Conservation (phyloP, 2,113 vertebrate genomes). For the Vidua macroura region DNA sequence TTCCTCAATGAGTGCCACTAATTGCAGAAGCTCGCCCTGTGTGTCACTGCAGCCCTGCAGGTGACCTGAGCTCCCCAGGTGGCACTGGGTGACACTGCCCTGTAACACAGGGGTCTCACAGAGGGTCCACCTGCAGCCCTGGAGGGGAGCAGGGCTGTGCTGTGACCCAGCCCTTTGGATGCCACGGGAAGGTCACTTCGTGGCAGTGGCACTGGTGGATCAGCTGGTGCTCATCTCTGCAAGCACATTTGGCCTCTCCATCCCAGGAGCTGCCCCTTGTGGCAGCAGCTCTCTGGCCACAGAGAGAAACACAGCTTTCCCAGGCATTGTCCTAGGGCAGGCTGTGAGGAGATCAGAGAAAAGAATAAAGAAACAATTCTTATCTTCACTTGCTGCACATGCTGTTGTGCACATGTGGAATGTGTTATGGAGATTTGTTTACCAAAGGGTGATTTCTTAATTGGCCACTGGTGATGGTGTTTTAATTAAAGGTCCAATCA, state of each 20-base stretch:
- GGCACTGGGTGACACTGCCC: neutral
- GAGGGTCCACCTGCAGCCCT: neutral
- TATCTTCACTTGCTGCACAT: neutral
- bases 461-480: neutral
- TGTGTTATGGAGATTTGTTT: neutral
- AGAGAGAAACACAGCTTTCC: too few relatives aligned
- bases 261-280: neutral
- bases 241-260: neutral
- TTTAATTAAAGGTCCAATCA: neutral
- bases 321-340: too few relatives aligned
- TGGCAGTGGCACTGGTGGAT: neutral
- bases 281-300: neutral
- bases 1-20: neutral
- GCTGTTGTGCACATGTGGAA: neutral
- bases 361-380: neutral
- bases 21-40: neutral
- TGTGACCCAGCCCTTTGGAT: accelerated
- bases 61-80: neutral
- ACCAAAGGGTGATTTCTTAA: neutral
- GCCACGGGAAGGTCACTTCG: accelerated
- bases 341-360: neutral
- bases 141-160: neutral
- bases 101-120: accelerated
- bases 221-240: neutral
- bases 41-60: neutral